Percentiles rank a stretch among this genome's conserved stretches.
These are phyloP conservation scores for Gymnoscelis rufifasciata DNA, from an alignment of 2,888 invertebrate genomes.

Conservation along the genomic window DNA sequence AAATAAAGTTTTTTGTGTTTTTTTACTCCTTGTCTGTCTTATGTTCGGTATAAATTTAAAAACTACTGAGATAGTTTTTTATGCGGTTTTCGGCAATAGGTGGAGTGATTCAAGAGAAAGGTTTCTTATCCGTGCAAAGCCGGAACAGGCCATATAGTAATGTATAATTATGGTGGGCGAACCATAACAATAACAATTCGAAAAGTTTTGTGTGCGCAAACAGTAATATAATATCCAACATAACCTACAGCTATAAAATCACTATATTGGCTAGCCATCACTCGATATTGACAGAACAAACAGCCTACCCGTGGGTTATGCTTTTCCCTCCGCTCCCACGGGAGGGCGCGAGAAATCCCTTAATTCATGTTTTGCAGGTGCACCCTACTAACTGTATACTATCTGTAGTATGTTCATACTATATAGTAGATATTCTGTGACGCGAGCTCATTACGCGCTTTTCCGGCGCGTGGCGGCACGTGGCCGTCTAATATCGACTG, in stretches of 20 bases:
- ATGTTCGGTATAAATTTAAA: too few relatives aligned
- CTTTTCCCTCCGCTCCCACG: constrained; percentile 63
- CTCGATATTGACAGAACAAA: constrained; percentile 69
- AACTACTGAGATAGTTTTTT: too few relatives aligned
- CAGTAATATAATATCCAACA: constrained; percentile 40
- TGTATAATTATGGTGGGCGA: too few relatives aligned
- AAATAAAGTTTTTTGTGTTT: too few relatives aligned
- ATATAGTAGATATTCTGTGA: constrained; percentile 10
- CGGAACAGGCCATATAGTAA: too few relatives aligned
- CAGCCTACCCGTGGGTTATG: constrained; percentile 47
- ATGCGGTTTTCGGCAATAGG: too few relatives aligned
- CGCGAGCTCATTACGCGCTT: constrained; percentile 68
- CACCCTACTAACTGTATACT: constrained; percentile 29
- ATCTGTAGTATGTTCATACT: constrained; percentile 5
- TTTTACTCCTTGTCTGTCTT: too few relatives aligned
- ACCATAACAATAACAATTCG: too few relatives aligned
- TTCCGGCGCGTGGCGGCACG: constrained; percentile 71
- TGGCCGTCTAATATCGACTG: constrained; percentile 47
- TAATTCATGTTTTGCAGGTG: constrained; percentile 75
- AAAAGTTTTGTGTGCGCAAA: constrained; percentile 12
- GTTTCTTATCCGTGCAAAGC: too few relatives aligned
- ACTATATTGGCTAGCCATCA: constrained; percentile 53
- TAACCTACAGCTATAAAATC: constrained; percentile 39
- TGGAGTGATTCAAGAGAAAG: too few relatives aligned
- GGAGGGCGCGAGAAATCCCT: constrained; percentile 78